Percentiles rank a stretch among this genome's conserved stretches.
Evolutionary conservation across 2,113 vertebrate species (phyloP).

Genomic region (Pycnonotus jocosus): DNA sequence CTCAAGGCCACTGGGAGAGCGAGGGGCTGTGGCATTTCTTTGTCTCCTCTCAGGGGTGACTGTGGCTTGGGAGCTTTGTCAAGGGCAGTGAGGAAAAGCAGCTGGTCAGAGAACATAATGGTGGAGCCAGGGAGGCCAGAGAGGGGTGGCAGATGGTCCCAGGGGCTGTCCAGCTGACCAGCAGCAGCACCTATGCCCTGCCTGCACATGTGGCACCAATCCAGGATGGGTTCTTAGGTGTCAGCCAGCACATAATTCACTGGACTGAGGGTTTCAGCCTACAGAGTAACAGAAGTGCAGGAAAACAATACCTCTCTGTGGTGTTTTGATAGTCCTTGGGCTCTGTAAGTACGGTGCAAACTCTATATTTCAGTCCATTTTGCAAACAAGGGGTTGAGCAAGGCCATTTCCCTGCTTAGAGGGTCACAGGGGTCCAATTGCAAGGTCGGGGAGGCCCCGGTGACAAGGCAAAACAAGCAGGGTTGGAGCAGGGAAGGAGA

Average conservation of each 20-base stretch:
- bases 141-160: constrained; percentile 31
- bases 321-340: neutral
- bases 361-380: neutral
- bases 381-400: neutral
- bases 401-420: neutral
- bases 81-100: constrained; percentile 14
- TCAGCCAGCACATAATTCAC: constrained; percentile 37
- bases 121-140: neutral
- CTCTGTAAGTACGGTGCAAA: neutral
- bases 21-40: neutral
- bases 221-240: neutral
- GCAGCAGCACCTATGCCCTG: constrained; percentile 37
- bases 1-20: neutral
- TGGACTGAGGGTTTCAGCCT: neutral
- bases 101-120: constrained; percentile 21
- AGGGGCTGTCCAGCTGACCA: constrained; percentile 41
- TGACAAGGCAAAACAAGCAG: neutral
- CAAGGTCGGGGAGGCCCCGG: neutral
- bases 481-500: neutral
- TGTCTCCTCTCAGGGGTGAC: neutral
- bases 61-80: neutral
- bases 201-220: neutral
- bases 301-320: constrained; percentile 10
- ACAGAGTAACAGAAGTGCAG: neutral
- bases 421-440: neutral